Conservation (phyloP, 2,888 invertebrate species). For the Himalopsyche anomala region DNA sequence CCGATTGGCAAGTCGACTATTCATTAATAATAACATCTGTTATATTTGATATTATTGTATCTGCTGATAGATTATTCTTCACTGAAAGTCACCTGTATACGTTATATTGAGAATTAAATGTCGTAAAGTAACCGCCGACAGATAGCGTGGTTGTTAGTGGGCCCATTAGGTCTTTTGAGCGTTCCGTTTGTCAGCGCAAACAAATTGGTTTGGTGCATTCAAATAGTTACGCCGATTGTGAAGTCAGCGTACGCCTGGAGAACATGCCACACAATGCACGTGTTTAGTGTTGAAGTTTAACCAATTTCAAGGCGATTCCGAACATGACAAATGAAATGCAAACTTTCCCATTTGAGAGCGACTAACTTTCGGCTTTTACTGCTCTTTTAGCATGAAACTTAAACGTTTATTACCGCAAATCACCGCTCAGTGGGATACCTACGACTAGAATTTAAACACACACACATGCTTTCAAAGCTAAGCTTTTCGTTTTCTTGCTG, state of each 20-base stretch:
- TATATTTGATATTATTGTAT: too few relatives aligned
- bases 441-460: not conserved
- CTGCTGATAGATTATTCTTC: too few relatives aligned
- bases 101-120: too few relatives aligned
- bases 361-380: not conserved
- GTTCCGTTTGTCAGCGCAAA: not conserved
- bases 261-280: constrained; percentile 7
- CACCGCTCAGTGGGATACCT: not conserved
- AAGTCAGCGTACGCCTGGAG: not conserved
- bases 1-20: too few relatives aligned
- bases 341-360: not conserved
- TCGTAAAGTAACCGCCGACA: too few relatives aligned
- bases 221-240: not conserved
- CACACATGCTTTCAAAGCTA: not conserved
- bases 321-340: not conserved
- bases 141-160: not conserved
- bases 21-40: too few relatives aligned
- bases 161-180: not conserved
- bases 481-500: not conserved
- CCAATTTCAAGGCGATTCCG: not conserved
- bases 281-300: constrained; percentile 8
- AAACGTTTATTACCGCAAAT: not conserved
- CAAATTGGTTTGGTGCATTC: not conserved
- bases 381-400: not conserved
- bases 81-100: too few relatives aligned